Conservation (phyloP, 1,140 invertebrate species). For the Drosophila chauvacae region DNA sequence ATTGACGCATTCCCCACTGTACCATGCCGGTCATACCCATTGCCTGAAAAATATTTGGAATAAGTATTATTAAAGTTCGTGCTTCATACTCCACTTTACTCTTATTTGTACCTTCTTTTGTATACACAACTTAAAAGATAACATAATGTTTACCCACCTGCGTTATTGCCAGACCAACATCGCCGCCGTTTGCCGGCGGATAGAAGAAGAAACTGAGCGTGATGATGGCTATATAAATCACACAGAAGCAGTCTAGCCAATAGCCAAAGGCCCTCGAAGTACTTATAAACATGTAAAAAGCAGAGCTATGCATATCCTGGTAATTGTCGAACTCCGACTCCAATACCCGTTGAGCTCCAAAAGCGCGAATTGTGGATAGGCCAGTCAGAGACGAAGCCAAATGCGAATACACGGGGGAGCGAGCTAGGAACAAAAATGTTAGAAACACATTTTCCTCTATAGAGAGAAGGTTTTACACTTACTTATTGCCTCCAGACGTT, state of each 20-base stretch:
- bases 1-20: conserved; percentile 93
- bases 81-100: background rate
- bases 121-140: background rate
- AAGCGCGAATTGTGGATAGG: conserved; percentile 95
- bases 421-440: conserved; percentile 85
- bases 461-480: conserved; percentile 84
- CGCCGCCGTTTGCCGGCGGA: conserved; percentile 87
- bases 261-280: conserved; percentile 90
- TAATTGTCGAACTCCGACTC: conserved; percentile 92
- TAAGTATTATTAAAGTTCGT: background rate
- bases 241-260: conserved; percentile 91
- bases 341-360: conserved; percentile 90
- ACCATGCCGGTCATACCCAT: conserved; percentile 93
- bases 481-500: conserved; percentile 95
- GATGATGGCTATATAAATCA: conserved; percentile 89
- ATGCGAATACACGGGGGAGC: conserved; percentile 94
- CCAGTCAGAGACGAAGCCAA: conserved; percentile 95
- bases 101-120: background rate
- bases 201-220: conserved; percentile 89
- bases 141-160: conserved; percentile 83
- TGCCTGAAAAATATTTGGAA: conserved; percentile 75
- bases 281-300: conserved; percentile 88
- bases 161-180: conserved; percentile 92
- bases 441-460: background rate
- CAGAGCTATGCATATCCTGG: conserved; percentile 90